Percentiles rank a stretch among this genome's conserved stretches.
These are phyloP conservation scores for Athene noctua DNA, from an alignment of 2,113 vertebrate genomes.

Conservation along the genomic window DNA sequence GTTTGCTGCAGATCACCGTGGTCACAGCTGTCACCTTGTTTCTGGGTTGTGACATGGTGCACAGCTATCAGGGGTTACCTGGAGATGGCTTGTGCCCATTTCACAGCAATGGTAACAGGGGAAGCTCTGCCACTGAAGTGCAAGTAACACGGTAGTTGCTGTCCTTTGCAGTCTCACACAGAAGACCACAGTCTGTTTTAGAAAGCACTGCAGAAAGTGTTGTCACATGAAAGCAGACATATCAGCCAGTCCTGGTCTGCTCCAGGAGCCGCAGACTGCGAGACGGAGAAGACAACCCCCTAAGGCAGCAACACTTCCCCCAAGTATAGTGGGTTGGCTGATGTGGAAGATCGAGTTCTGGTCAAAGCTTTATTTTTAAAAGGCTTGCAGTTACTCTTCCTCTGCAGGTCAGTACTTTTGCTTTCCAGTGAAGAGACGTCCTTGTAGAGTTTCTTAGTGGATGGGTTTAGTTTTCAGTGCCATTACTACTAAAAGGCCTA, in stretches of 20 bases:
- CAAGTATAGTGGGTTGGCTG: fast-evolving
- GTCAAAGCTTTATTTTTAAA: not conserved
- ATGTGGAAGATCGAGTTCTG: not conserved
- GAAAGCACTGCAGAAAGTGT: not conserved
- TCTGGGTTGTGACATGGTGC: not conserved
- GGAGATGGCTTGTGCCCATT: not conserved
- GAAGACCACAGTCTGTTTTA: not conserved
- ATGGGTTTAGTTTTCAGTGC: not conserved
- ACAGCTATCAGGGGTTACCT: not conserved
- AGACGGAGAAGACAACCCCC: not conserved
- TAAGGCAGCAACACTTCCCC: not conserved
- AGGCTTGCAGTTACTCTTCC: not conserved
- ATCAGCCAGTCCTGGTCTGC: not conserved
- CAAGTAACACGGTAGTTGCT: not conserved
- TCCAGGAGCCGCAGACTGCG: not conserved
- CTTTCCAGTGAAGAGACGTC: not conserved
- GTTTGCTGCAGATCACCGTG: not conserved
- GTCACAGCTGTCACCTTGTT: not conserved
- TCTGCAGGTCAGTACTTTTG: not conserved
- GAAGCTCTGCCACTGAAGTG: not conserved
- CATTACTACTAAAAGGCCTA: not conserved
- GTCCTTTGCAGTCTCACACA: not conserved
- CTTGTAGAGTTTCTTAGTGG: not conserved
- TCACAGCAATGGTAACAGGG: not conserved
- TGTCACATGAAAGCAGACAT: fast-evolving